These are phyloP conservation scores for Lathronympha strigana DNA, from an alignment of 2,888 invertebrate genomes.

Conservation along the genomic window DNA sequence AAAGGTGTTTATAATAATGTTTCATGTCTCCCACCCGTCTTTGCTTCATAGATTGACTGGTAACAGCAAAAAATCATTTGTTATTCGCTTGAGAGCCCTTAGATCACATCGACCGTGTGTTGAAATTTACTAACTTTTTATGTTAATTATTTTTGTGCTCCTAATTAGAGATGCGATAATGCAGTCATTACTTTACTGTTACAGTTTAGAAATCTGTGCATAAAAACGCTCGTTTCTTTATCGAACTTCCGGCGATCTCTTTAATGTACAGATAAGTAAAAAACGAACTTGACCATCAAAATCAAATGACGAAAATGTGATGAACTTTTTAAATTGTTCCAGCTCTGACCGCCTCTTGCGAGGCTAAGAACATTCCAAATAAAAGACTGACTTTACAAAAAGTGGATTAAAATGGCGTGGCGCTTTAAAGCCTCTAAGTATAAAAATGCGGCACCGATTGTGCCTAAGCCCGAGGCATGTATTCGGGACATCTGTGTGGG, in stretches of 20 bases:
- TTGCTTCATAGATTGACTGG: constrained; percentile 2
- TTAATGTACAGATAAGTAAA: constrained; percentile 25
- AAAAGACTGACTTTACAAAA: constrained; percentile 75
- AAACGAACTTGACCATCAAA: constrained; percentile 18
- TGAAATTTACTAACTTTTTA: constrained; percentile 36
- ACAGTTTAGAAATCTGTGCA: constrained; percentile 44
- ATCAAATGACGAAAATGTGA: constrained; percentile 16
- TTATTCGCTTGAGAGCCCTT: constrained; percentile 12
- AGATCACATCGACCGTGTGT: constrained; percentile 13
- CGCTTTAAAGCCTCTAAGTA: constrained; percentile 99
- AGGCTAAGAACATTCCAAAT: constrained; percentile 73
- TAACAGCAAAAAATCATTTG: constrained; percentile 7
- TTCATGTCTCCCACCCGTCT: constrained; percentile 50
- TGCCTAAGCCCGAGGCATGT: constrained; percentile 97
- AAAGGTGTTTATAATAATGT: constrained; percentile 66
- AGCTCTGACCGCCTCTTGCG: constrained; percentile 49
- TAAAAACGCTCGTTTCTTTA: constrained; percentile 39
- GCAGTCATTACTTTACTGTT: constrained; percentile 48
- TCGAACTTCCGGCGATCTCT: constrained; percentile 38
- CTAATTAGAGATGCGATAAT: constrained; percentile 51
- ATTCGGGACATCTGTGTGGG: constrained; percentile 95
- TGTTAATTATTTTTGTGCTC: constrained; percentile 46
- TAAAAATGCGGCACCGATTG: constrained; percentile 98
- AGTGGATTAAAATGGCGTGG: constrained; percentile 90
- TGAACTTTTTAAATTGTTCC: constrained; percentile 47